Evolutionary conservation across 2,113 vertebrate species (phyloP).

Genomic region (Lethenteron reissneri): DNA sequence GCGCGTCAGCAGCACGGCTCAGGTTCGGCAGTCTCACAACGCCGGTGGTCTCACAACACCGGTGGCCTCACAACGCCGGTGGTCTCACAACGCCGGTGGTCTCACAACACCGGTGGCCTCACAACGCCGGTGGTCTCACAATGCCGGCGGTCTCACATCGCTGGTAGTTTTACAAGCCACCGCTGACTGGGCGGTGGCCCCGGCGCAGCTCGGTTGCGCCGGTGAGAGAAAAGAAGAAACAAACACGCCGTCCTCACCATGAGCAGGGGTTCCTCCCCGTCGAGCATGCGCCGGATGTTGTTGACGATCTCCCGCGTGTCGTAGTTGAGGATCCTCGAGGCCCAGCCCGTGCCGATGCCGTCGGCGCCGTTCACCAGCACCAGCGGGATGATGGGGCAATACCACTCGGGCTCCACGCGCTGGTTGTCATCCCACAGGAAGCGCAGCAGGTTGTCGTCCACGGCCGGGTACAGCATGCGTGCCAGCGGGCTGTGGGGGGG

Average conservation of each 20-base stretch:
- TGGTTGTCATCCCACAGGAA: constrained; percentile 85
- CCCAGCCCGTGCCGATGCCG: constrained; percentile 92
- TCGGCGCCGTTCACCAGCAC: constrained; percentile 72
- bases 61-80: no score
- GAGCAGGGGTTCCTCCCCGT: constrained; percentile 48
- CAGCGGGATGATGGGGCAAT: constrained; percentile 76
- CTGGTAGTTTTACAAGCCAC: no score
- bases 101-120: no score
- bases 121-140: no score
- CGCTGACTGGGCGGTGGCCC: no score
- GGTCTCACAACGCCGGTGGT: no score
- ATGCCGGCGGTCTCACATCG: no score
- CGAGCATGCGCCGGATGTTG: constrained; percentile 58
- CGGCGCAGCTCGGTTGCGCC: no score
- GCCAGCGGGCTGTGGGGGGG: constrained; percentile 36
- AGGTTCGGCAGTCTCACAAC: no score
- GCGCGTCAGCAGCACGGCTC: no score
- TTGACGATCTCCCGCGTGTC: constrained; percentile 57
- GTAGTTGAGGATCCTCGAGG: constrained; percentile 69
- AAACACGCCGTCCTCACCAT: constrained; percentile 36
- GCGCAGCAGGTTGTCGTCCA: constrained; percentile 60
- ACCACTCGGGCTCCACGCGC: constrained; percentile 90
- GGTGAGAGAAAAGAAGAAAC: background rate
- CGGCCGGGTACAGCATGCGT: constrained; percentile 50
- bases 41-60: no score